Percentiles rank a stretch among this genome's conserved stretches.
phyloP scores from a whole-genome alignment of 2,888 invertebrate species.

The Deilephila porcellus region DNA sequence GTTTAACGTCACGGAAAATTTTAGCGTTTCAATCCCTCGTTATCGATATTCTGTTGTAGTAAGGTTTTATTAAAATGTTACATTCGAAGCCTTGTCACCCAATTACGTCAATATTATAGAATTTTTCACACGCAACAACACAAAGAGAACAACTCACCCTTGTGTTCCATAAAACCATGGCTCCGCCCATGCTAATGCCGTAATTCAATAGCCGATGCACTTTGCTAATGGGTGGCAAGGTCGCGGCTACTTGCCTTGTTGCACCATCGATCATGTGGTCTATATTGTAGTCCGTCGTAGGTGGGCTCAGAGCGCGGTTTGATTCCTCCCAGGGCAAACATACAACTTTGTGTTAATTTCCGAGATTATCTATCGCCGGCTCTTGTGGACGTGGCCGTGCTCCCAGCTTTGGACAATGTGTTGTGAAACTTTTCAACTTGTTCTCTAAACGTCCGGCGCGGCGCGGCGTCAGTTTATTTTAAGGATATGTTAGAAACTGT shows the following conservation, averaged over 20 bases:
- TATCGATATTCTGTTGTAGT: not conserved
- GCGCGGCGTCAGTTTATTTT: not conserved
- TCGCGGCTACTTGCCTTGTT: not conserved
- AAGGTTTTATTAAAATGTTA: not conserved
- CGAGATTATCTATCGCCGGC: not conserved
- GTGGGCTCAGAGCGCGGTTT: not conserved
- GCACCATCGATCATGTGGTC: constrained; percentile 3
- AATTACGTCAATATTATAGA: not conserved
- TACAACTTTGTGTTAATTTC: not conserved
- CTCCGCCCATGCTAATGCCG: not conserved
- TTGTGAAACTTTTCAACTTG: not conserved
- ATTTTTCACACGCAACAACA: constrained; percentile 6
- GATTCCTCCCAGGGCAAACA: not conserved
- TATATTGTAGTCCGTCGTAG: not conserved
- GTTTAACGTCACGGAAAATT: too few relatives aligned
- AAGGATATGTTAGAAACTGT: not conserved
- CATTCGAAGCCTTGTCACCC: not conserved
- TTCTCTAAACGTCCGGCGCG: not conserved
- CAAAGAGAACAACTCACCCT: not conserved
- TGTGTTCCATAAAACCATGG: not conserved
- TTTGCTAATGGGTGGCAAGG: constrained; percentile 7
- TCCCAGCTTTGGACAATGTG: not conserved
- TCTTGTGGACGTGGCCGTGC: not conserved
- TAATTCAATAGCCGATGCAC: constrained; percentile 3
- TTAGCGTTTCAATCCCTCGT: not conserved